Percentiles rank a stretch among this genome's conserved stretches.
These are phyloP conservation scores for Stigmatopora nigra DNA, from an alignment of 2,113 vertebrate species.

Conservation along the genomic window DNA sequence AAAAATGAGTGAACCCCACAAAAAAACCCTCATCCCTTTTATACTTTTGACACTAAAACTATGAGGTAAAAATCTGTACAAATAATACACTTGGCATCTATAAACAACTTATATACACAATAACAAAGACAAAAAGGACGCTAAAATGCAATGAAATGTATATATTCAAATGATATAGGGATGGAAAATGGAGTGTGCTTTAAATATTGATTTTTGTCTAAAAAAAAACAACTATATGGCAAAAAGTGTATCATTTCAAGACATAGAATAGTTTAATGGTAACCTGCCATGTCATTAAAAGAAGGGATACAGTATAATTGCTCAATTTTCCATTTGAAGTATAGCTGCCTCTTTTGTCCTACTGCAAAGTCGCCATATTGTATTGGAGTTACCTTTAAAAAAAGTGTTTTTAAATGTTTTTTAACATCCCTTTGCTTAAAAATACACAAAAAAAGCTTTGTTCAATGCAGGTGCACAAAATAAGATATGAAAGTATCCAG, in stretches of 20 bases:
- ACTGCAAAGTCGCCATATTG: constrained; percentile 36
- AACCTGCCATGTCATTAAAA: constrained; percentile 2
- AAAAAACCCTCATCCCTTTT: neutral
- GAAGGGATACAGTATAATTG: neutral
- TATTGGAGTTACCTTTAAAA: constrained; percentile 34
- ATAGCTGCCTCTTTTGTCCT: constrained; percentile 56
- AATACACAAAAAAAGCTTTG: neutral
- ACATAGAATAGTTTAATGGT: constrained; percentile 1
- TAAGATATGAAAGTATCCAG: constrained; percentile 66
- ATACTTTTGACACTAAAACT: neutral
- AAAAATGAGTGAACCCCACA: constrained; percentile 5
- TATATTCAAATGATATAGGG: neutral
- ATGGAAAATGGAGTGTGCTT: neutral
- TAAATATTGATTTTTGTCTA: no score
- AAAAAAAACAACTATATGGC: no score
- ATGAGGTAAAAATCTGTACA: constrained; percentile 36
- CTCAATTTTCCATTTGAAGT: constrained; percentile 34
- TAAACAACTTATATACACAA: constrained; percentile 34
- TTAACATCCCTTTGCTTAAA: constrained; percentile 28
- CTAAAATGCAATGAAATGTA: neutral
- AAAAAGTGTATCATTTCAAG: constrained; percentile 1
- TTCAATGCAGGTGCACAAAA: constrained; percentile 21
- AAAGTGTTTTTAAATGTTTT: constrained; percentile 39
- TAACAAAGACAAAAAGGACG: constrained; percentile 3
- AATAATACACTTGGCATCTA: constrained; percentile 27